Evolutionary conservation across 2,113 vertebrate genomes (phyloP), one percentile per base, ranked within the genome.

Genomic region (Podarcis muralis): DNA sequence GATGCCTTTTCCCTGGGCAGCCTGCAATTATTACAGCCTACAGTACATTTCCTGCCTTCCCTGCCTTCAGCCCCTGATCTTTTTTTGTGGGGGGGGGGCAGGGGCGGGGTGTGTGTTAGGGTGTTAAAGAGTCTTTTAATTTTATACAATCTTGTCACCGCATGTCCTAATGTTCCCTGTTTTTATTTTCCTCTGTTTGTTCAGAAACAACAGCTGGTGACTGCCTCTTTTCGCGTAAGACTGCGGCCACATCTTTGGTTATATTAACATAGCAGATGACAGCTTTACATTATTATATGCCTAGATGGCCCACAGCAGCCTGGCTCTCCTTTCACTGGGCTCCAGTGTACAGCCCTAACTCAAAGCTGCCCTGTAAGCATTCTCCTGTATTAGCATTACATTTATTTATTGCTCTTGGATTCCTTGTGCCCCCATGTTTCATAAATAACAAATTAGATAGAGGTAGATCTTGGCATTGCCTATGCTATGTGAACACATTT

Each of bases 1-100:
- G 97, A 98, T 98, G 97, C 96, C 89, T 93, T 97, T 97, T 98
- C 98, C 97, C 98, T 96, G 97, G 97, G 97, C 96, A 97, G 97
- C 92, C 93, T 90, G 97, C 97, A 97, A 98, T 98, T 98, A 98
- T 97, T 97, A 97, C 94, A 97, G 97, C 96, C 97, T 93, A 92
- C 90, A 96, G 95, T 95, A 97, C 92, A 96, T 96, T 97, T 96
- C 95, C 95, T 94, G 92, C 88, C 89, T 90, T 96, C 92, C 23
- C 87, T 92, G 96, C 97, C 96, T 97, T 93, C 90, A 97, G 97
- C 96, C 96, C 96, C 94, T 93, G 91, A 96, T 97, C 93, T 96
- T 94, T 93, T 96, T 97, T 92, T 94, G 95, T 96, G 97, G 16
- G 53, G 2, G 27, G 37, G 74, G 13, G 4, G 18, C 6, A 6